Percentiles rank a stretch among this genome's conserved stretches.
Evolutionary conservation across 2,888 invertebrate species (phyloP).

Genomic region (Cerastis rubricosa): DNA sequence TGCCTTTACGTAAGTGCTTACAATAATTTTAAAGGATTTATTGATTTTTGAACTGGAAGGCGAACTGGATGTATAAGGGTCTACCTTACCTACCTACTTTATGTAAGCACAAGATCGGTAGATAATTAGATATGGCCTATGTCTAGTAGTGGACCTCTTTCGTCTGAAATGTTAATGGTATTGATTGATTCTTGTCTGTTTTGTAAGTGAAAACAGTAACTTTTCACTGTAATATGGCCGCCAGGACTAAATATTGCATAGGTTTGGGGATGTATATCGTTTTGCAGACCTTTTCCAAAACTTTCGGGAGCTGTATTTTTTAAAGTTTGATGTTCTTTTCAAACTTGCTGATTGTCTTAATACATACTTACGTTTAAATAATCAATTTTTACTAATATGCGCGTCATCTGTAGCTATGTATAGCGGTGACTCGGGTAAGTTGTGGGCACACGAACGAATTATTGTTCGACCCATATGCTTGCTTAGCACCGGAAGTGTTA

Average conservation of each 20-base stretch:
- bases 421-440: no score
- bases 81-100: no score
- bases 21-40: background rate
- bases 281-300: background rate
- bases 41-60: background rate
- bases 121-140: background rate
- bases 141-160: background rate
- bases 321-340: background rate
- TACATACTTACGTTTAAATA: no score
- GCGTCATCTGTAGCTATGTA: no score
- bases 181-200: background rate
- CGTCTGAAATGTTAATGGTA: background rate
- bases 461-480: no score
- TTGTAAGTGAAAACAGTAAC: background rate
- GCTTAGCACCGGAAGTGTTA: no score
- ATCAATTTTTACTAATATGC: no score
- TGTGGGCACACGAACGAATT: no score
- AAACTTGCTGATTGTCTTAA: background rate
- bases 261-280: background rate
- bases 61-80: no score
- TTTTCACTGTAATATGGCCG: background rate
- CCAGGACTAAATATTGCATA: background rate
- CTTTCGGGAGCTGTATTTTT: background rate
- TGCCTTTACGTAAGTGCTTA: constrained; percentile 5
- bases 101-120: background rate